Conservation (phyloP, 1,140 invertebrate species). For the Bombus picipes region DNA sequence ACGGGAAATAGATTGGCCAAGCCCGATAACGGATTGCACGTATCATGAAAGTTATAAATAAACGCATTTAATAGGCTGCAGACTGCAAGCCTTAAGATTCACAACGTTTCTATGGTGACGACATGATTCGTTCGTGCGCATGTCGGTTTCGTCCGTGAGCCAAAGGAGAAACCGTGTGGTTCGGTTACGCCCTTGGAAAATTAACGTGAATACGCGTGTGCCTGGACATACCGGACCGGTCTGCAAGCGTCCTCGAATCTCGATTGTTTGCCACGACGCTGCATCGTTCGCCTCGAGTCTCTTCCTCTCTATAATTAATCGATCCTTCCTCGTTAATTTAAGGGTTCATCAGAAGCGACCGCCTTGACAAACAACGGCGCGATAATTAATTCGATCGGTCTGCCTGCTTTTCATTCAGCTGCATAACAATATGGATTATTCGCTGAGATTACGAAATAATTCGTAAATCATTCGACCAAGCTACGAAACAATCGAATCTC, state of each 20-base stretch:
- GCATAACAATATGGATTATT: not conserved
- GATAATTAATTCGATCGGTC: slow-evolving; percentile 6
- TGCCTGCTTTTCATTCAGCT: not conserved
- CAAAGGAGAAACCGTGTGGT: slow-evolving; percentile 34
- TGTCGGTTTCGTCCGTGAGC: slow-evolving; percentile 62
- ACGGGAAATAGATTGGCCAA: not conserved
- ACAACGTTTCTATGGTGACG: slow-evolving; percentile 69
- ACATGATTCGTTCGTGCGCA: slow-evolving; percentile 67
- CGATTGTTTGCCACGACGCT: not conserved
- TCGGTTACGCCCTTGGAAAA: slow-evolving; percentile 72
- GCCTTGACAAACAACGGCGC: not conserved
- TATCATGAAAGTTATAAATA: slow-evolving; percentile 35
- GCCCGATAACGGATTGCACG: slow-evolving; percentile 7
- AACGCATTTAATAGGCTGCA: slow-evolving; percentile 22
- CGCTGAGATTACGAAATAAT: not conserved
- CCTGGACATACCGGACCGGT: not conserved
- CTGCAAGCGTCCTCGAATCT: slow-evolving; percentile 1
- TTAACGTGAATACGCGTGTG: slow-evolving; percentile 49
- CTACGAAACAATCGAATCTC: not conserved
- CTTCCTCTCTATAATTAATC: not conserved
- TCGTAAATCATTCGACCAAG: too few relatives aligned
- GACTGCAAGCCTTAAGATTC: slow-evolving; percentile 54
- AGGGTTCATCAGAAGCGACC: not conserved
- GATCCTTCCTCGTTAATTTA: not conserved
- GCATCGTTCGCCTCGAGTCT: not conserved